A percentile compares a stretch with the other conserved stretches of the same genome.
These are phyloP conservation scores for Myripristis murdjan DNA, from an alignment of 2,797 vertebrate genomes.

Conservation along the genomic window DNA sequence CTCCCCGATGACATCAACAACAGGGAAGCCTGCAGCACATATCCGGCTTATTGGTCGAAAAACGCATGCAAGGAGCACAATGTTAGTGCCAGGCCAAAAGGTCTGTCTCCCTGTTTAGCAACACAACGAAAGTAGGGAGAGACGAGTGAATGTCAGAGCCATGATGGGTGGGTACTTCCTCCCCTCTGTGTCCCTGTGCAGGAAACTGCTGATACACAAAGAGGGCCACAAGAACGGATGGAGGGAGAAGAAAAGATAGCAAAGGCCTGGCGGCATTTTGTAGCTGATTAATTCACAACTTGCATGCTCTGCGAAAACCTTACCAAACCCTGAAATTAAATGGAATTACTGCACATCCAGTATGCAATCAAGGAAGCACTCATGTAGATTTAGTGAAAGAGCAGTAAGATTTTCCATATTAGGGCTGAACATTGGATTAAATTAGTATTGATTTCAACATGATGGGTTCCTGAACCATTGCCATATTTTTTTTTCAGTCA, in stretches of 20 bases:
- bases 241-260: constrained; percentile 5
- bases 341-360: no score
- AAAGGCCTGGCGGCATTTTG: not conserved
- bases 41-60: constrained; percentile 46
- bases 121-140: constrained; percentile 60
- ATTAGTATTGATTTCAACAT: no score
- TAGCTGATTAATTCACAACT: not conserved
- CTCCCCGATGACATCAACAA: constrained; percentile 62
- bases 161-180: constrained; percentile 84
- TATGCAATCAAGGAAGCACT: no score
- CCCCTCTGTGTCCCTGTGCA: constrained; percentile 30
- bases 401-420: no score
- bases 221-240: constrained; percentile 22
- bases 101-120: constrained; percentile 55
- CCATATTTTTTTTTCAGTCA: no score
- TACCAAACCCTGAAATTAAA: not conserved
- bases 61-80: constrained; percentile 30
- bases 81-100: constrained; percentile 50
- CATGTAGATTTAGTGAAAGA: no score
- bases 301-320: not conserved
- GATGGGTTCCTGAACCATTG: no score
- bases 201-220: constrained; percentile 62
- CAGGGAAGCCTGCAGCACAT: constrained; percentile 50
- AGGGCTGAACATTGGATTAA: no score
- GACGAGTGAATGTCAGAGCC: constrained; percentile 45